Evolutionary conservation across 2,797 vertebrate genomes (phyloP).

Genomic region (Perodicticus potto): DNA sequence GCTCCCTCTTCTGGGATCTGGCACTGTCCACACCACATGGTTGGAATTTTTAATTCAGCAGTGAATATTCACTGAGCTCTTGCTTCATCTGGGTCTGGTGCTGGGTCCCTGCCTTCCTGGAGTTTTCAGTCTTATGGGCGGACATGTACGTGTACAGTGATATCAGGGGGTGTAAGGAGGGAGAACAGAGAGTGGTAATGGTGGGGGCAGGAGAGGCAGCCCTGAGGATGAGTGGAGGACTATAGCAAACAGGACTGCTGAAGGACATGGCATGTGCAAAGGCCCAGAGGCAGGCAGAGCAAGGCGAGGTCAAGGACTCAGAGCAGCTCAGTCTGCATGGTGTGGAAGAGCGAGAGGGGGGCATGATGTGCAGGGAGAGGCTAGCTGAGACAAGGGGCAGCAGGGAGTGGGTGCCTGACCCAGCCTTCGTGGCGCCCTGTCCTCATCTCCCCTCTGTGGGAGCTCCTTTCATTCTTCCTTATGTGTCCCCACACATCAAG

Average conservation of each 20-base stretch:
- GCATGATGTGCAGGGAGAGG: rapidly evolving
- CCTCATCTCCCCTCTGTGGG: neutral
- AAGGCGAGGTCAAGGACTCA: rapidly evolving
- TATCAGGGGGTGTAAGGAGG: neutral
- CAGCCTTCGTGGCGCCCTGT: rapidly evolving
- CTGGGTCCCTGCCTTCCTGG: neutral
- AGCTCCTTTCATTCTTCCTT: neutral
- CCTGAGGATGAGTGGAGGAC: neutral
- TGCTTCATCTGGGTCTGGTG: neutral
- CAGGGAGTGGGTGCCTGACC: rapidly evolving
- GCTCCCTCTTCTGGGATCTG: neutral
- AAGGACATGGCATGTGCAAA: neutral
- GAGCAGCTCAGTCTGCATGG: neutral
- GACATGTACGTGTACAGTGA: too few relatives aligned
- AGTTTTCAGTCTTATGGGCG: neutral
- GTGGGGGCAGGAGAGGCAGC: neutral
- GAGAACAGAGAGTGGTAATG: neutral
- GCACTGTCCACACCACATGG: neutral
- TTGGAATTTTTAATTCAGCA: neutral
- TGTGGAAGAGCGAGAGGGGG: too few relatives aligned
- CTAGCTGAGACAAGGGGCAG: neutral
- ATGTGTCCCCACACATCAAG: too few relatives aligned
- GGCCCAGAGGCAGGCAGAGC: neutral
- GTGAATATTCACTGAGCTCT: neutral
- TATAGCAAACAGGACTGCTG: rapidly evolving